Evolutionary conservation across 2,113 vertebrate genomes (phyloP), one percentile per base, ranked within the genome.

Genomic region (Dunckerocampus dactyliophorus): DNA sequence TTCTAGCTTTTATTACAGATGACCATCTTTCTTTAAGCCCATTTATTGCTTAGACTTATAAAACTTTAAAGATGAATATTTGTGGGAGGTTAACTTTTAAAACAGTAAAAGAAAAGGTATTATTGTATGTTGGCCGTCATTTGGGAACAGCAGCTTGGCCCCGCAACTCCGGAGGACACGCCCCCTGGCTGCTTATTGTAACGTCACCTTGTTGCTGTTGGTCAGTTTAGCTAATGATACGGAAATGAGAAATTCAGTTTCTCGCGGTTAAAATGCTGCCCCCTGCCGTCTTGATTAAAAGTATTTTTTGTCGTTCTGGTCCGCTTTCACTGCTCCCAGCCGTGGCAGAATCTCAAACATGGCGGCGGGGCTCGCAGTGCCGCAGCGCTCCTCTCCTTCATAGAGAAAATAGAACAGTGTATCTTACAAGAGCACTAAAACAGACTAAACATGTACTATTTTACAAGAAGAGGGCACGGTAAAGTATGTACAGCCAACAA

Each of bases 381-480:
- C 28, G 51, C 51, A 54, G 11, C 47, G 52, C 73, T 72, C 66
- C 64, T 80, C 69, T 75, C 75, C 85, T 77, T 82, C 85, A 86
- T 87, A 82, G 86, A 88, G 79, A 86, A 89, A 84, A 88, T 89
- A 89, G 67, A 89, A 85, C 79, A 84, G 77, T 81, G 80, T 81
- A 79, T 84, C 85, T 88, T 88, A 87, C 86, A 88, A 78, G 77
- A 81, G 60, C 69, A 85, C 83, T 75, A 80, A 75, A 70, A 83
- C 74, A 83, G 45, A 81, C 82, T 90, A 89, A 89, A 92, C 92
- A 90, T 90, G 91, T 89, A 89, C 85, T 91, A 90, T 88, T 76
- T 88, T 80, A 85, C 85, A 89, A 65, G 71, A 74, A 77, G 72
- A 75, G 80, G 63, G 73, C 59, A 81, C 77, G 83, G 81, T 70